Conservation (phyloP, 2,797 vertebrate species). For the Podargus strigoides region DNA sequence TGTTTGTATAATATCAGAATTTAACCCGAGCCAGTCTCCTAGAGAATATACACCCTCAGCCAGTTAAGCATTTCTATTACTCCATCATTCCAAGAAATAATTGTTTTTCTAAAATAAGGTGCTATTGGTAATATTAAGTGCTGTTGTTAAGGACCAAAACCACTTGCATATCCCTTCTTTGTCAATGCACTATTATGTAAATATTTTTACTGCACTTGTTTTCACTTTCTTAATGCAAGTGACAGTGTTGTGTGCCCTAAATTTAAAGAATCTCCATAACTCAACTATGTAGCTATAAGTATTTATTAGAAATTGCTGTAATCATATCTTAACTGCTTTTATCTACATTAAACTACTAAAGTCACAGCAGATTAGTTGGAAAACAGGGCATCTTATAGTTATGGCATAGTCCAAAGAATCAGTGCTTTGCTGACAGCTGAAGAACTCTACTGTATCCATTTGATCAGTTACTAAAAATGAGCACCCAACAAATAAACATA, state of each 20-base stretch:
- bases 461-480: neutral
- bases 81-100: neutral
- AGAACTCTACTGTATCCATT: neutral
- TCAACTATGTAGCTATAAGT: neutral
- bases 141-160: neutral
- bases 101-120: neutral
- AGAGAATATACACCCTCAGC: neutral
- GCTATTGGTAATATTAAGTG: neutral
- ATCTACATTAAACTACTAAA: neutral
- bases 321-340: neutral
- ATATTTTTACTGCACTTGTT: neutral
- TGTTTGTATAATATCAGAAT: neutral
- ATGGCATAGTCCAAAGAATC: neutral
- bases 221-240: neutral
- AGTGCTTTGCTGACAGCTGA: neutral
- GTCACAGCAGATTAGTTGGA: constrained; percentile 22
- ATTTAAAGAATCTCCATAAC: neutral
- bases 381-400: neutral
- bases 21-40: neutral
- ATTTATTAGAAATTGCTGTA: neutral
- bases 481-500: neutral
- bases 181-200: neutral
- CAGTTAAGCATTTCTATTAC: neutral
- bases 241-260: neutral
- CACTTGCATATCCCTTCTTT: neutral